Evolutionary conservation across 2,888 invertebrate genomes (phyloP).

Genomic region (Graphium colonna): DNA sequence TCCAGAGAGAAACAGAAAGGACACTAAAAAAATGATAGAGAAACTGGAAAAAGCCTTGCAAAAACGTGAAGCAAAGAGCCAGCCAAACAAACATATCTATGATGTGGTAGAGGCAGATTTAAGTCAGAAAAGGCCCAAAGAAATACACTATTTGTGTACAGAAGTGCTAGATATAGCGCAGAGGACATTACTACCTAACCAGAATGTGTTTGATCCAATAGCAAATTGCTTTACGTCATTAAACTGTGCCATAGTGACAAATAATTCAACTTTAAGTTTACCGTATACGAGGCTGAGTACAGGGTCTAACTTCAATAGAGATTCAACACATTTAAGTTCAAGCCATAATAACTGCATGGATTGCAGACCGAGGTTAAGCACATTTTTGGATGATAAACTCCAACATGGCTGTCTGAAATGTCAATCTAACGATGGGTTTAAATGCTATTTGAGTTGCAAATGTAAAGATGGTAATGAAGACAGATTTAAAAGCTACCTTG

Average conservation of each 20-base stretch:
- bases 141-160: constrained; percentile 73
- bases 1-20: constrained; percentile 56
- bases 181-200: constrained; percentile 48
- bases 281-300: constrained; percentile 60
- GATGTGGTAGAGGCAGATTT: constrained; percentile 45
- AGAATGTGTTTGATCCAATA: constrained; percentile 47
- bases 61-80: constrained; percentile 63
- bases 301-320: constrained; percentile 32
- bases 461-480: constrained; percentile 49
- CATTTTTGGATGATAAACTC: constrained; percentile 33
- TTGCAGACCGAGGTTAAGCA: constrained; percentile 28
- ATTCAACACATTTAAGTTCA: constrained; percentile 42
- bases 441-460: constrained; percentile 65
- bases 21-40: constrained; percentile 83
- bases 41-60: constrained; percentile 82
- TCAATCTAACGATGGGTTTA: constrained; percentile 48
- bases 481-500: constrained; percentile 64
- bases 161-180: constrained; percentile 68
- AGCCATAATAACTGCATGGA: constrained; percentile 46
- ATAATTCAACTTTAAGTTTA: constrained; percentile 58
- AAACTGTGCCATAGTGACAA: constrained; percentile 57
- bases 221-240: constrained; percentile 65
- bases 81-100: constrained; percentile 39
- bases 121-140: constrained; percentile 55
- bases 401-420: constrained; percentile 50